Conservation (phyloP, 2,888 invertebrate species). For the Hypomecis punctinalis region DNA sequence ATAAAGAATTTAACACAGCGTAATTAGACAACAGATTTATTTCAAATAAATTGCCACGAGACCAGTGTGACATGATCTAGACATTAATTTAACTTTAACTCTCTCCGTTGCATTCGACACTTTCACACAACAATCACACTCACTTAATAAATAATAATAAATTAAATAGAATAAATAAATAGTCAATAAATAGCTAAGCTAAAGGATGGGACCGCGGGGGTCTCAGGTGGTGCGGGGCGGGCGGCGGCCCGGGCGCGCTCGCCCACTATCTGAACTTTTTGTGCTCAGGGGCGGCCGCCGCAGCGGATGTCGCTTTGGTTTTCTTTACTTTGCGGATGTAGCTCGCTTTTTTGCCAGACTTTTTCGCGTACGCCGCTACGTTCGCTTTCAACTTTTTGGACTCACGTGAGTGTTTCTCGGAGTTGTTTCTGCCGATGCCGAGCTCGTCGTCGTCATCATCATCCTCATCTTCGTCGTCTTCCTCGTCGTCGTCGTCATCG, state of each 20-base stretch:
- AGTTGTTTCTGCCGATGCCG: conserved; percentile 84
- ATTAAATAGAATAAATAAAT: conserved; percentile 85
- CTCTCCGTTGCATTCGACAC: conserved; percentile 80
- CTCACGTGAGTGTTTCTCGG: conserved; percentile 91
- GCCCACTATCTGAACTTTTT: conserved; percentile 85
- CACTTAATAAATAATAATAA: conserved; percentile 86
- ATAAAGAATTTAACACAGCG: conserved; percentile 79
- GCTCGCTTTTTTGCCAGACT: conserved; percentile 80
- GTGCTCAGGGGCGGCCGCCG: conserved; percentile 77
- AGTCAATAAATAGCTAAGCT: conserved; percentile 85
- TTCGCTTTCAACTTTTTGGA: conserved; percentile 88
- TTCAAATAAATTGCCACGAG: conserved; percentile 84
- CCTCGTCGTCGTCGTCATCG: conserved; percentile 88
- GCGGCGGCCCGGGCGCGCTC: conserved; percentile 63
- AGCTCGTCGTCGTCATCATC: conserved; percentile 87
- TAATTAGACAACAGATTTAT: conserved; percentile 83
- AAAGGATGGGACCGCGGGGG: conserved; percentile 77
- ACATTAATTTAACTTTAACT: conserved; percentile 84
- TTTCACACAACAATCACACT: conserved; percentile 81
- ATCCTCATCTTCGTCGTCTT: conserved; percentile 87
- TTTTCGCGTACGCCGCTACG: conserved; percentile 75
- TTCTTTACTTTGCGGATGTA: conserved; percentile 82
- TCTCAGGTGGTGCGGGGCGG: conserved; percentile 78
- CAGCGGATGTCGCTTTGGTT: conserved; percentile 80
- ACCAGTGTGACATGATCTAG: conserved; percentile 85